Evolutionary conservation across 2,888 invertebrate species (phyloP).

Genomic region (Cactoblastis cactorum): DNA sequence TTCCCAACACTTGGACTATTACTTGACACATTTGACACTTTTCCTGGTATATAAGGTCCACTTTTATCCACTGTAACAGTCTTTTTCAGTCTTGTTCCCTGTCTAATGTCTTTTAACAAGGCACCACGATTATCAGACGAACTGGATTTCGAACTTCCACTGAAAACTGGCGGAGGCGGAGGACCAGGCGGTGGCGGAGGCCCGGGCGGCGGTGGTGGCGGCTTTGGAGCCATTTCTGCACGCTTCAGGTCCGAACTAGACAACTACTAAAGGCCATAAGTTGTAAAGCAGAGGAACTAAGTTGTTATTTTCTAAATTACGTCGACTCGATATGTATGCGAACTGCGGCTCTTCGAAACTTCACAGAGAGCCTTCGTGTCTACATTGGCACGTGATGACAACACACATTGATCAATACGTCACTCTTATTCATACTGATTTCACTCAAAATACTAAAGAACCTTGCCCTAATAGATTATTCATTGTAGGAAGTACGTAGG

Average conservation of each 20-base stretch:
- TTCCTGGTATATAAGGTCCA: conserved; percentile 87
- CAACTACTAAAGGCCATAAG: conserved; percentile 43
- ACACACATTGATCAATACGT: conserved; percentile 52
- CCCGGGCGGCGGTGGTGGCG: conserved; percentile 83
- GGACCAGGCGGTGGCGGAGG: conserved; percentile 83
- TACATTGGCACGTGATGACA: conserved; percentile 51
- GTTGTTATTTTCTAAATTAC: conserved; percentile 21
- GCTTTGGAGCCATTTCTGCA: conserved; percentile 59
- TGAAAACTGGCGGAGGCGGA: conserved; percentile 74
- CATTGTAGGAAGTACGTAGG: conserved; percentile 69
- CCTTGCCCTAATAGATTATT: conserved; percentile 71
- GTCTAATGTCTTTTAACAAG: conserved; percentile 89
- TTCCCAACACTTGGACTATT: conserved; percentile 50
- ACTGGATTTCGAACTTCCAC: conserved; percentile 63
- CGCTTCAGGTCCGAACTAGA: conserved; percentile 30
- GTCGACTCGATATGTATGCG: conserved; percentile 22
- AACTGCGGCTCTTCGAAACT: conserved; percentile 27
- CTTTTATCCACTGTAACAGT: conserved; percentile 94
- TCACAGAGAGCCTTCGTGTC: conserved; percentile 31
- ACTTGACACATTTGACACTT: conserved; percentile 52
- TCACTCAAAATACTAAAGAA: conserved; percentile 64
- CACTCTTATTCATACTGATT: conserved; percentile 62
- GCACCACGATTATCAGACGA: conserved; percentile 82
- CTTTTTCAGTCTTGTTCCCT: conserved; percentile 90
- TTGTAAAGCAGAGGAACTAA: conserved; percentile 15